phyloP scores from a whole-genome alignment of 1,140 invertebrate species.

The Psix sp. region DNA sequence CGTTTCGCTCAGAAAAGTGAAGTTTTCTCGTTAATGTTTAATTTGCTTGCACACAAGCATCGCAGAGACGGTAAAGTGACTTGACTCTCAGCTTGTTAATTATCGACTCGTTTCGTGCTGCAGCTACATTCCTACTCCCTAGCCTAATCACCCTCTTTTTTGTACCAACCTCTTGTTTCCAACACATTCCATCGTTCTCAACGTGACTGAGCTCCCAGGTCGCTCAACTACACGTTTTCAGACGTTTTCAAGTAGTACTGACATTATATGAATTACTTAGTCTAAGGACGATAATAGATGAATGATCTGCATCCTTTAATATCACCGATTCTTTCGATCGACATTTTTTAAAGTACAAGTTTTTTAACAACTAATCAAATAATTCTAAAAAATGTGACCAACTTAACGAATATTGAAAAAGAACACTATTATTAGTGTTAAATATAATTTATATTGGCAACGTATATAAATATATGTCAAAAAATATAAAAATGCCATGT shows the following conservation, averaged over 20 bases:
- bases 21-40: constrained; percentile 60
- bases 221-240: constrained; percentile 50
- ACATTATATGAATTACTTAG: constrained; percentile 51
- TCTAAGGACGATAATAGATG: constrained; percentile 25
- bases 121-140: constrained; percentile 55
- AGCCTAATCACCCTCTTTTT: constrained; percentile 72
- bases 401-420: too few relatives aligned
- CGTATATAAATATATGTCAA: too few relatives aligned
- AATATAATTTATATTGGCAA: too few relatives aligned
- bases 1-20: constrained; percentile 38
- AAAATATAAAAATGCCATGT: too few relatives aligned
- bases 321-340: neutral
- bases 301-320: constrained; percentile 17
- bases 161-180: constrained; percentile 65
- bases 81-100: constrained; percentile 69
- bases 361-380: neutral
- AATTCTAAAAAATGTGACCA: too few relatives aligned
- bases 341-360: neutral
- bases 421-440: too few relatives aligned
- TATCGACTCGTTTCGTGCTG: constrained; percentile 71
- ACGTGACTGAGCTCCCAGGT: constrained; percentile 26
- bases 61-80: constrained; percentile 56
- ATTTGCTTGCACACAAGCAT: constrained; percentile 36
- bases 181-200: constrained; percentile 67
- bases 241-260: constrained; percentile 41